Evolutionary conservation across 1,140 invertebrate species (phyloP), one percentile per base, ranked within the genome.

Genomic region (Tetramorium simillimum): DNA sequence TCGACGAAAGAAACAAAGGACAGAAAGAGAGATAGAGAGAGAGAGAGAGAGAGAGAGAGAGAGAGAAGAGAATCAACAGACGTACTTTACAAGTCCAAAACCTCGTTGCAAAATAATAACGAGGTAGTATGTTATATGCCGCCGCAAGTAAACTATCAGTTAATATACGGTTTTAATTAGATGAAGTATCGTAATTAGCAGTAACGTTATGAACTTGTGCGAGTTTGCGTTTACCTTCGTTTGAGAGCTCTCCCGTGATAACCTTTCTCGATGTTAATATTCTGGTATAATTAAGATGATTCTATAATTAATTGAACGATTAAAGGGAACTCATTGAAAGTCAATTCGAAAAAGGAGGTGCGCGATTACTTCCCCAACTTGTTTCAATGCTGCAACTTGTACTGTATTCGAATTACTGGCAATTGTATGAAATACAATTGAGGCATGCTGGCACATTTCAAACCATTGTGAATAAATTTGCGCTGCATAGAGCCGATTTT

Each of bases 131-230:
- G 69, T 24, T 62, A 37, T 73, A 69, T 28, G 14, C n/a, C 7
- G 69, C 69, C 24, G n/a, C 40, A 14, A 60, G 53, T 56, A 37
- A 84, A 84, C 69, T 84, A 43, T 43, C n/a, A 28, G 24, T 75
- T 73, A 82, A 84, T 75, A 62, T 40, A 43, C 56, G 53, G 24
- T 84, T 84, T 75, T 84, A 84, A 84, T 84, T 84, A 75, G 53
- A n/a, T 43, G 40, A 84, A 84, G 80, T 84, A 84, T 75, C 53
- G 53, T 84, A 84, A 84, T 84, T 84, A 84, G 69, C 46, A 84
- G 69, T n/a, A 75, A 75, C 53, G 28, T 60, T 84, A 75, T 84
- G 12, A 84, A 84, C 80, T 84, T 60, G 40, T 37, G n/a, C 53
- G 40, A 62, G 53, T 84, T 75, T 46, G 80, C 3, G 40, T 37